Percentiles rank a stretch among this genome's conserved stretches.
phyloP scores from a whole-genome alignment of 2,113 vertebrate genomes.

The Eidolon helvum region DNA sequence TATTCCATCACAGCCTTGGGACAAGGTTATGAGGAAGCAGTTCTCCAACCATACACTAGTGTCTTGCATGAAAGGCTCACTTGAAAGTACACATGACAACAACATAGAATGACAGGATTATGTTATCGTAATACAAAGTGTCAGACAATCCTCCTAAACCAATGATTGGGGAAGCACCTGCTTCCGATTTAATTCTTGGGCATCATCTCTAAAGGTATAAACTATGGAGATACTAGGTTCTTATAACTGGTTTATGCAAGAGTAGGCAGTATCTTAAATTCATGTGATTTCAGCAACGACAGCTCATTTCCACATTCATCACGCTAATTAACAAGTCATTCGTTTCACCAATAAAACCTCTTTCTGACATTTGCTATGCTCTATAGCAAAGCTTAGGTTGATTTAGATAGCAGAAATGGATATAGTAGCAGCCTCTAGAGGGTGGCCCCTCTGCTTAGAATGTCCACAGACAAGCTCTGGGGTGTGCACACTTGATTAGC shows the following conservation, averaged over 20 bases:
- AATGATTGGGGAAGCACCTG: background rate
- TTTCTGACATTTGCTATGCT: conserved; percentile 36
- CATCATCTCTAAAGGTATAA: background rate
- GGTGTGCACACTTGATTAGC: background rate
- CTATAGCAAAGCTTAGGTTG: conserved; percentile 9
- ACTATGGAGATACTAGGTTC: background rate
- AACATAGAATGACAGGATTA: background rate
- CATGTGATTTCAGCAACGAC: conserved; percentile 8
- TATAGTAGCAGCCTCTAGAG: background rate
- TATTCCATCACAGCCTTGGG: background rate
- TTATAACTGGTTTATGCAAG: background rate
- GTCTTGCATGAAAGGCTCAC: background rate
- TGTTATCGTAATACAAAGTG: background rate
- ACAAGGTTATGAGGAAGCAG: conserved; percentile 21
- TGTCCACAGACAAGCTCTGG: background rate
- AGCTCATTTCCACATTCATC: conserved; percentile 8
- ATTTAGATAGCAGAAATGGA: background rate
- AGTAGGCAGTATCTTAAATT: background rate
- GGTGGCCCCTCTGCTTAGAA: background rate
- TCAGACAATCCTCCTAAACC: background rate
- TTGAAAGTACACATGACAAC: background rate
- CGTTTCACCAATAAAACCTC: conserved; percentile 15
- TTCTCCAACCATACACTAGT: background rate
- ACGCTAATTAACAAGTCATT: conserved; percentile 39
- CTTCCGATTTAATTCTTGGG: background rate